Conservation (phyloP, 92 coral and sea anemone species). For the Palythoa caribaeorum region DNA sequence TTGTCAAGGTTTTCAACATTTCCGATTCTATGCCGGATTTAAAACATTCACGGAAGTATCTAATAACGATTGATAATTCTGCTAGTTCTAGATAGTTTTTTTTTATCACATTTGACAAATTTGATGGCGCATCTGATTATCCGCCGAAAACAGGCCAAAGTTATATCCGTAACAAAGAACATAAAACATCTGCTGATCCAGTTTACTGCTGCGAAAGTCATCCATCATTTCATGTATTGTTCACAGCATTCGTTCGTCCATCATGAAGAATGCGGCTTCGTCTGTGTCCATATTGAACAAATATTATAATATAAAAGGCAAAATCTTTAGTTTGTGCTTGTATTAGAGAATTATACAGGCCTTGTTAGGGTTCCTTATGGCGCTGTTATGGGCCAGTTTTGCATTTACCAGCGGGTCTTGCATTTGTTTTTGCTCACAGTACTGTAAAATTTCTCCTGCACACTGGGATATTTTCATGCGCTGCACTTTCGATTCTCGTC, state of each 20-base stretch:
- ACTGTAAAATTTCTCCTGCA: slow-evolving; percentile 77
- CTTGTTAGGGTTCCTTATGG: slow-evolving; percentile 70
- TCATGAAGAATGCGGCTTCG: background rate
- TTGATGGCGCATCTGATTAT: background rate
- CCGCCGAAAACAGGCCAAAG: background rate
- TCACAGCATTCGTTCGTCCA: background rate
- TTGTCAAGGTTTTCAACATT: too few species aligned
- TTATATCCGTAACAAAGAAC: background rate
- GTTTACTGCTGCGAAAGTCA: background rate
- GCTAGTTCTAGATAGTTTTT: too few species aligned
- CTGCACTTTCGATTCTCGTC: slow-evolving; percentile 78
- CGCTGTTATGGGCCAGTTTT: slow-evolving; percentile 74
- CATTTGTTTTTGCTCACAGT: slow-evolving; percentile 79
- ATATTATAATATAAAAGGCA: slow-evolving; percentile 22
- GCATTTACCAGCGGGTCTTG: slow-evolving; percentile 78
- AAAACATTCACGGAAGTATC: too few species aligned
- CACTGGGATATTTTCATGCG: slow-evolving; percentile 82
- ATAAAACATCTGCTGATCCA: background rate
- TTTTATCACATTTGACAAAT: background rate
- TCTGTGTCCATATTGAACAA: slow-evolving; percentile 8
- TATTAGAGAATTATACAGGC: slow-evolving; percentile 55
- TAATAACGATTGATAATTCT: too few species aligned
- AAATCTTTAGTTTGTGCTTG: slow-evolving; percentile 6
- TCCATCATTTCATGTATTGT: background rate
- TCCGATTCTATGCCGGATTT: too few species aligned